Percentiles rank a stretch among this genome's conserved stretches.
phyloP scores from a whole-genome alignment of 2,888 invertebrate genomes.

The Agrochola circellaris region DNA sequence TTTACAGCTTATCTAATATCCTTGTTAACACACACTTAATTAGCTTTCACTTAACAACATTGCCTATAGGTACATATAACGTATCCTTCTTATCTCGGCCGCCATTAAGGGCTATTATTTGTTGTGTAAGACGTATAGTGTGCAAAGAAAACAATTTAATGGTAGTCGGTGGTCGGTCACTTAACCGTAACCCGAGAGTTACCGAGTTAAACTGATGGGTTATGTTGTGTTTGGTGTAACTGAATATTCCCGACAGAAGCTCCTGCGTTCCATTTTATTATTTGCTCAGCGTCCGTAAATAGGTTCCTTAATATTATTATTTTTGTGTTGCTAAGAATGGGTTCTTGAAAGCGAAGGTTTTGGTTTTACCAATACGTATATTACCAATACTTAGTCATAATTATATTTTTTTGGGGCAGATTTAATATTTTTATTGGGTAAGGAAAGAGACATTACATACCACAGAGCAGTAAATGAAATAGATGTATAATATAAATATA shows the following conservation, averaged over 20 bases:
- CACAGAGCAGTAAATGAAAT: neutral
- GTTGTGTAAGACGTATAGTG: slow-evolving; percentile 69
- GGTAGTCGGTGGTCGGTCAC: slow-evolving; percentile 88
- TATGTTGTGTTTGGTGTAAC: slow-evolving; percentile 86
- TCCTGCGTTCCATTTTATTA: slow-evolving; percentile 81
- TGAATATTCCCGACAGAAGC: slow-evolving; percentile 84
- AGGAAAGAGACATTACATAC: neutral
- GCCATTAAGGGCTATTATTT: slow-evolving; percentile 70
- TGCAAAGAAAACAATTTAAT: slow-evolving; percentile 89
- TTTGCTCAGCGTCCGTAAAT: slow-evolving; percentile 78
- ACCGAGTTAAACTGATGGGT: slow-evolving; percentile 80
- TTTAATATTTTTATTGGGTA: neutral
- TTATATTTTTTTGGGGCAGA: neutral
- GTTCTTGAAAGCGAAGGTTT: slow-evolving; percentile 20
- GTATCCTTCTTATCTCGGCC: slow-evolving; percentile 58
- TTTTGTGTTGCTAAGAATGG: slow-evolving; percentile 43
- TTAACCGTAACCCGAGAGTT: slow-evolving; percentile 86
- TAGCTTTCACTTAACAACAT: slow-evolving; percentile 59
- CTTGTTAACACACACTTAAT: slow-evolving; percentile 65
- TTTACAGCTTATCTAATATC: slow-evolving; percentile 55
- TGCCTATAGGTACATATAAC: slow-evolving; percentile 20
- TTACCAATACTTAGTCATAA: neutral
- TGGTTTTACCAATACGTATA: neutral
- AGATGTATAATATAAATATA: neutral
- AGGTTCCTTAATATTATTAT: slow-evolving; percentile 54